A percentile compares a stretch with the other conserved stretches of the same genome.
These are phyloP conservation scores for Morpho deidamia DNA, from an alignment of 2,888 invertebrate genomes.

Conservation along the genomic window DNA sequence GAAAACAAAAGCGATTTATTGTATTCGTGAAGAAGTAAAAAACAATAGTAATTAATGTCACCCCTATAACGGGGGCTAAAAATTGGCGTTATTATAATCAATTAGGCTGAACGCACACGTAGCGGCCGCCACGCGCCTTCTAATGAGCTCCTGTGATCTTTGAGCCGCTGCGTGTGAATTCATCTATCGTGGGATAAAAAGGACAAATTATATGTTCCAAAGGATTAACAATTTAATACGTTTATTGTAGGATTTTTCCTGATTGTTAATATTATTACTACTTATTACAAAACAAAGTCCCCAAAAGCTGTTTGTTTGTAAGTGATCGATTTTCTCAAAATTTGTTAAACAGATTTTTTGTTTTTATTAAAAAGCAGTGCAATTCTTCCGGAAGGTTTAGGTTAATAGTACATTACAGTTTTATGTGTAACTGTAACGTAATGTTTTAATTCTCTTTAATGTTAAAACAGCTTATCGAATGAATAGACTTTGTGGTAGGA, in stretches of 20 bases:
- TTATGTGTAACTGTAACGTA: too few relatives aligned
- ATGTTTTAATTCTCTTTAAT: too few relatives aligned
- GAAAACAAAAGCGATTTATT: constrained; percentile 16
- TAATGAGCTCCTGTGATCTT: constrained; percentile 54
- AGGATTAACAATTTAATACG: constrained; percentile 6
- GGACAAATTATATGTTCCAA: constrained; percentile 16
- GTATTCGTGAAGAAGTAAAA: constrained; percentile 3
- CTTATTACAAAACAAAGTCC: too few relatives aligned
- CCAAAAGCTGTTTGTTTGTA: too few relatives aligned
- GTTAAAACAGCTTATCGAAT: too few relatives aligned
- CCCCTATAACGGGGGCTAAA: constrained; percentile 12
- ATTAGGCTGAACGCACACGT: constrained; percentile 51
- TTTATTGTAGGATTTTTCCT: neutral
- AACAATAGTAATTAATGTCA: constrained; percentile 13
- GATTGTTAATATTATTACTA: too few relatives aligned
- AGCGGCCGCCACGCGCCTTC: constrained; percentile 54
- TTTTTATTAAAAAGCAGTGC: too few relatives aligned
- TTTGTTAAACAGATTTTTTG: too few relatives aligned
- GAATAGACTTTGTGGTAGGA: too few relatives aligned
- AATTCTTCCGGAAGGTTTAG: too few relatives aligned
- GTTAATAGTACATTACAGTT: too few relatives aligned
- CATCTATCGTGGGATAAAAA: constrained; percentile 13
- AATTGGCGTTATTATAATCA: constrained; percentile 49
- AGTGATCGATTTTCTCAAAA: too few relatives aligned
- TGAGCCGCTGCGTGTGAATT: constrained; percentile 29